phyloP scores from a whole-genome alignment of 1,140 invertebrate genomes.

The Elymnias hypermnestra region DNA sequence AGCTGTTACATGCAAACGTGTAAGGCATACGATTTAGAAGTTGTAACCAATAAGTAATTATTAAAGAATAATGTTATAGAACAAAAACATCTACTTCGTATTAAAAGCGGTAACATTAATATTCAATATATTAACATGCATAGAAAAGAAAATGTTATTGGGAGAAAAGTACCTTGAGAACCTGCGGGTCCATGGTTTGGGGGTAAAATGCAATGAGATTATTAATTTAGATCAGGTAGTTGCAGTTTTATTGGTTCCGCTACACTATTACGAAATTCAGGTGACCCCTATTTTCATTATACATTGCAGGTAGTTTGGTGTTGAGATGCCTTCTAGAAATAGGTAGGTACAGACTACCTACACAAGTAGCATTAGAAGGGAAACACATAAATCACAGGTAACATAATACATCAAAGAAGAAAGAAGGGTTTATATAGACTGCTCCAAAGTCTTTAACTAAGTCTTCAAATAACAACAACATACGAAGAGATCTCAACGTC shows the following conservation, averaged over 20 bases:
- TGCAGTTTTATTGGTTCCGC: constrained; percentile 39
- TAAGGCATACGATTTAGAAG: constrained; percentile 14
- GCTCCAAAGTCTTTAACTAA: constrained; percentile 27
- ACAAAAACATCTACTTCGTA: too few species aligned
- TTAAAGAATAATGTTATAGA: too few species aligned
- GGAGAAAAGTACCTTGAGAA: constrained; percentile 83
- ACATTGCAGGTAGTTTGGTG: constrained; percentile 34
- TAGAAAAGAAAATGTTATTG: constrained; percentile 66
- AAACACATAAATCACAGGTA: constrained; percentile 50
- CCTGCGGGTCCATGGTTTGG: constrained; percentile 78
- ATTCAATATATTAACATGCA: constrained; percentile 42
- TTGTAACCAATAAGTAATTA: too few species aligned
- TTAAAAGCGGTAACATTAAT: constrained; percentile 20
- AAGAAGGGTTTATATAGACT: constrained; percentile 33
- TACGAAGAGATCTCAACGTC: constrained; percentile 17
- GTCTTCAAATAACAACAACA: constrained; percentile 21
- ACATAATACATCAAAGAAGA: constrained; percentile 63
- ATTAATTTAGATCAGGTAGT: constrained; percentile 69
- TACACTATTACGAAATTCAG: constrained; percentile 44
- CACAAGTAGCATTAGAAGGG: constrained; percentile 45
- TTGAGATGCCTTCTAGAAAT: constrained; percentile 44
- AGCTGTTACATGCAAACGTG: constrained; percentile 19
- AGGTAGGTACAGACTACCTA: constrained; percentile 44
- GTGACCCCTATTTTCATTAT: constrained; percentile 58
- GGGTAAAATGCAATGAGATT: constrained; percentile 70